Evolutionary conservation across 2,113 vertebrate genomes (phyloP), one percentile per base, ranked within the genome.

Genomic region (Nansenia antarctica): DNA sequence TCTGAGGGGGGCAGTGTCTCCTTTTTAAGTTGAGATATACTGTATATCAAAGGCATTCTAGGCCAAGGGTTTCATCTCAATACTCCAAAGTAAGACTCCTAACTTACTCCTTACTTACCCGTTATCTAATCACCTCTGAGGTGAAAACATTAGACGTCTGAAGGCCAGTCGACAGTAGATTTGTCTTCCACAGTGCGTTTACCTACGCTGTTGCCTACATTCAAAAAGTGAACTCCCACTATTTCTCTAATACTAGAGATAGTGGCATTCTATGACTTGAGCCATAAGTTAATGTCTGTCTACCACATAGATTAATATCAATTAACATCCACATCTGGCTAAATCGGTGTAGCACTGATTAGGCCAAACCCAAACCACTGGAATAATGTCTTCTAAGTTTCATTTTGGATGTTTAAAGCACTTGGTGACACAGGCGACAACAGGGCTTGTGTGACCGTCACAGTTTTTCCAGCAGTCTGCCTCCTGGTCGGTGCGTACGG

Each of bases 391-490:
- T n/a, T n/a, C n/a, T n/a, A 9, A 24, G 14, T 8, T 57, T 72
- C 15, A 9, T 8, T 57, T 72, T 9, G 20, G 37, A 52, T 52
- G 4, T 22, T 52, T 22, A 54, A 54, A 54, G n/a, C n/a, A n/a
- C 11, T 65, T 75, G 67, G 82, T 72, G 77, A 81, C 80, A 80
- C 77, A 70, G 79, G 75, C 77, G 74, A 87, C 86, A 76, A 77
- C 74, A 77, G 72, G 18, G 64, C 30, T 58, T 55, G 75, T 24
- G 24, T 47, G 49, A 74, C 80, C 81, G 82, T 86, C 83, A 83
- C 82, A 77, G 70, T 88, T 87, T 88, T 87, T 89, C 85, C 85
- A 89, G 70, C 76, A 70, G 74, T 78, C 62, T 37, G 68, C 24
- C 7, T 9, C 9, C 7, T 29, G 37, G 20, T 74, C 62, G 70